A percentile compares a stretch with the other conserved stretches of the same genome.
Conservation (phyloP, 2,797 vertebrate genomes). For the Acrocephalus scirpaceus region DNA sequence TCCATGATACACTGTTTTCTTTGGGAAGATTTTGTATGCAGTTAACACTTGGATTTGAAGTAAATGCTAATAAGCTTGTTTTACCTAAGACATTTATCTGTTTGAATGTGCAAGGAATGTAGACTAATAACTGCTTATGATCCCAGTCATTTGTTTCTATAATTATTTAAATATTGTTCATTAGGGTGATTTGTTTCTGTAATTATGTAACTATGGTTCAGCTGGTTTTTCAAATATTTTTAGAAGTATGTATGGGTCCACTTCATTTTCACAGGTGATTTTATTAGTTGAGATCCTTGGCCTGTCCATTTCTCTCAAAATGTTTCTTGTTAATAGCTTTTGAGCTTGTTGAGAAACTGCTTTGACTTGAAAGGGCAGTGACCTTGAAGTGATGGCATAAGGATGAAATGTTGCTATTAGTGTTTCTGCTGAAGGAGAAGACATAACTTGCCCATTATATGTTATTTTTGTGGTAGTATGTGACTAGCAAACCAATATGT, state of each 20-base stretch:
- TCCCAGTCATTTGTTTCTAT: not conserved
- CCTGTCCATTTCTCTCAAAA: not conserved
- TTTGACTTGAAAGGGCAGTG: not conserved
- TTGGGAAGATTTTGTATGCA: not conserved
- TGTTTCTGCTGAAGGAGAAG: not conserved
- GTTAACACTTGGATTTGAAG: not conserved
- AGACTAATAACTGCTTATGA: not conserved
- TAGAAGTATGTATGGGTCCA: not conserved
- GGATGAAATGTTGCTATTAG: not conserved
- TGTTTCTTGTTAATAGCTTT: not conserved
- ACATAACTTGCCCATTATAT: not conserved
- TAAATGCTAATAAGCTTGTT: conserved; percentile 2
- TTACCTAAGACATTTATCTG: not conserved
- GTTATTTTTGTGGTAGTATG: not conserved
- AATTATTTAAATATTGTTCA: not conserved
- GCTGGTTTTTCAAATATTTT: not conserved
- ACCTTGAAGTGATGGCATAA: not conserved
- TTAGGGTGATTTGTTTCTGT: not conserved
- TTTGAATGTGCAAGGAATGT: not conserved
- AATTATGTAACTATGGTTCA: not conserved
- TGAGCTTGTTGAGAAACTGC: not conserved
- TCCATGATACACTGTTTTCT: not conserved
- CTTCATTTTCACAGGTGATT: not conserved
- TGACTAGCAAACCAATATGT: not conserved
- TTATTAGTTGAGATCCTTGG: not conserved